Evolutionary conservation across 2,113 vertebrate species (phyloP).

Genomic region (Cyprinodon brontotheroides): DNA sequence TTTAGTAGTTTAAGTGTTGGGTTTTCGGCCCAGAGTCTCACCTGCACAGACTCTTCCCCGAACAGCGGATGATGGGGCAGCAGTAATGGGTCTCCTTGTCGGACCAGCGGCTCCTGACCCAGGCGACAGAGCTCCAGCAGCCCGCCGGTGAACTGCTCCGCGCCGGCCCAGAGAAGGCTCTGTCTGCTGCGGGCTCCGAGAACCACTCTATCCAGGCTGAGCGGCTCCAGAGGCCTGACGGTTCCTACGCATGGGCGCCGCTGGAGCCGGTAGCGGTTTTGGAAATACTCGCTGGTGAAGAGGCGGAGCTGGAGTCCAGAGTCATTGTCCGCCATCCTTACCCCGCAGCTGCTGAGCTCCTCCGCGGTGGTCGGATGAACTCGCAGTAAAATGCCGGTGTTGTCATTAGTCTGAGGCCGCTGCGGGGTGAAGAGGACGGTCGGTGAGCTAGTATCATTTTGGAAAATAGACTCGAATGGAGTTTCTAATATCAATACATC

Average conservation of each 20-base stretch:
- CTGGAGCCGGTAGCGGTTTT: constrained; percentile 63
- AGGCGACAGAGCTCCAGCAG: constrained; percentile 69
- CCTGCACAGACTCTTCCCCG: constrained; percentile 58
- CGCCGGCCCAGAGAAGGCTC: constrained; percentile 66
- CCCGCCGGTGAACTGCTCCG: constrained; percentile 49
- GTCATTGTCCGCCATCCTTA: background rate
- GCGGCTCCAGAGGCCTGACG: constrained; percentile 51
- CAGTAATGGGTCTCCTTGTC: constrained; percentile 73
- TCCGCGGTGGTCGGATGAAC: constrained; percentile 64
- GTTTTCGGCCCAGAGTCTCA: constrained; percentile 5
- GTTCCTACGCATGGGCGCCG: constrained; percentile 35
- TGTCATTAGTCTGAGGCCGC: constrained; percentile 15
- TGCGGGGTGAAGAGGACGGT: constrained; percentile 73
- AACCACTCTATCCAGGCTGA: constrained; percentile 68
- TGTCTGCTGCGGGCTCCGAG: constrained; percentile 71
- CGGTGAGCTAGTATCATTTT: constrained; percentile 36
- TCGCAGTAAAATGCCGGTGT: constrained; percentile 68
- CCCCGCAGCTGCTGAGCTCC: constrained; percentile 47
- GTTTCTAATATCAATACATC: constrained; percentile 55
- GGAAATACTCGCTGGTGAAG: constrained; percentile 68
- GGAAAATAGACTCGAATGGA: constrained; percentile 58
- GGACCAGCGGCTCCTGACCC: constrained; percentile 65
- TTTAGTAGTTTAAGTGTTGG: background rate
- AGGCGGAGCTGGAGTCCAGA: constrained; percentile 64
- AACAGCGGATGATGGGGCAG: constrained; percentile 57